Base-by-base conservation (phyloP, 2,113 vertebrate species). In the Pseudois nayaur region DNA sequence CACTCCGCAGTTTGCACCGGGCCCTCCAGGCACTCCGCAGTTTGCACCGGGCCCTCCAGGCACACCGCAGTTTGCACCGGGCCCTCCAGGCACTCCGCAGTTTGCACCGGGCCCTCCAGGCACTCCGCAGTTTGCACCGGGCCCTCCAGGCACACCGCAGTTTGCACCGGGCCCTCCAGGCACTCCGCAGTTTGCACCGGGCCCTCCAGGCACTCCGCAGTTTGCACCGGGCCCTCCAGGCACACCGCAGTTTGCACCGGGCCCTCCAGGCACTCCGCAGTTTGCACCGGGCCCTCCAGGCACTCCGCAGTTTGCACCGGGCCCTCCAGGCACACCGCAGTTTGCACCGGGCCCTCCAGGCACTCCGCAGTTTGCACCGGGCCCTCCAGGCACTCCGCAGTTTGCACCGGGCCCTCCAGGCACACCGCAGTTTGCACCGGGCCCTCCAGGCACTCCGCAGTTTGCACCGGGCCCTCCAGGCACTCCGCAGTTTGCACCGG, bases 11-110 rank as follows among this genome's bases (percentile, higher is more conserved):
- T 13, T 71, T n/a, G n/a, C n/a, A n/a, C n/a, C n/a, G n/a, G n/a
- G n/a, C n/a, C n/a, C n/a, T n/a, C n/a, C n/a, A n/a, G n/a, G n/a
- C n/a, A n/a, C n/a, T n/a, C n/a, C n/a, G n/a, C n/a, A 40, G 19
- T 21, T 55, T 55, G 54, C 19, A 8, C 1, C 7, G 19, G 54
- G 19, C 54, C 54, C 54, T 21, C 19, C 0, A 0, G 0, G 43
- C 52, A 54, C 52, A 0, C 6, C 52, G 17, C 52, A 54, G 43
- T 54, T 17, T 54, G 52, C 52, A 17, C 6, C 16, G 3, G 25
- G 74, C 40, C 74, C 74, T 8, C 40, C 6, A 8, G 6, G 0
- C 40, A 48, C 25, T 0, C 15, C 74, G 33, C 12, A 3, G n/a
- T 16, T 82, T 27, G 6, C 71, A 14, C 11, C 3, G 6, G 23